phyloP scores from a whole-genome alignment of 64 coral and sea anemone genomes.

The Stichodactyla helianthus region DNA sequence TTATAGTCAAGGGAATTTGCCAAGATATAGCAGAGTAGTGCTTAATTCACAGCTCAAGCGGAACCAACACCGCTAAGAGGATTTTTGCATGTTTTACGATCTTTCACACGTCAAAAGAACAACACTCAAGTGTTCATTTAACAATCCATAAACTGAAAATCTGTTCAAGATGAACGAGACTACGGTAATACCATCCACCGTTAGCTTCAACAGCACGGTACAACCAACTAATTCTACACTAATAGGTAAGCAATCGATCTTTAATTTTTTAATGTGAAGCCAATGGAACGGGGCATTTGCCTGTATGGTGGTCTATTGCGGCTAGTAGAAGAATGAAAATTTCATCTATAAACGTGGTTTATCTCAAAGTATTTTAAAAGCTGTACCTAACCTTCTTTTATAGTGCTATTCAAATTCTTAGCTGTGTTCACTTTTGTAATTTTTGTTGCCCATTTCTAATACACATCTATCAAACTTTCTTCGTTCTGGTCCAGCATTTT shows the following conservation, averaged over 20 bases:
- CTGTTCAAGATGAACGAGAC: neutral
- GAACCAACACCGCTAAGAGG: neutral
- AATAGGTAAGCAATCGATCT: neutral
- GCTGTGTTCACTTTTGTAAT: too few relatives aligned
- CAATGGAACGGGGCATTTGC: neutral
- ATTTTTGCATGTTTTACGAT: slow-evolving; percentile 6
- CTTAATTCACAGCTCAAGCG: neutral
- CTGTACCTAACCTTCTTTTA: too few relatives aligned
- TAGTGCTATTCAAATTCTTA: too few relatives aligned
- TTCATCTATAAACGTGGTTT: too few relatives aligned
- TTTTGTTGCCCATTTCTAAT: too few relatives aligned
- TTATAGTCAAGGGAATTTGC: neutral
- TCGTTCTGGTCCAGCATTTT: too few relatives aligned
- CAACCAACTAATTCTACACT: neutral
- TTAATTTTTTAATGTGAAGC: neutral
- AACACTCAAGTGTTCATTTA: neutral
- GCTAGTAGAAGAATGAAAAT: too few relatives aligned
- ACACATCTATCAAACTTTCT: too few relatives aligned
- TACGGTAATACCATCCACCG: neutral
- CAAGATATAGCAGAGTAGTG: neutral
- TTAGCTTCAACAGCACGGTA: neutral
- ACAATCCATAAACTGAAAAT: neutral
- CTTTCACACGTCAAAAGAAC: neutral
- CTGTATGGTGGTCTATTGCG: neutral
- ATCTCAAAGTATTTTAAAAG: too few relatives aligned